phyloP scores from a whole-genome alignment of 1,140 invertebrate genomes.

The Euwallacea similis region DNA sequence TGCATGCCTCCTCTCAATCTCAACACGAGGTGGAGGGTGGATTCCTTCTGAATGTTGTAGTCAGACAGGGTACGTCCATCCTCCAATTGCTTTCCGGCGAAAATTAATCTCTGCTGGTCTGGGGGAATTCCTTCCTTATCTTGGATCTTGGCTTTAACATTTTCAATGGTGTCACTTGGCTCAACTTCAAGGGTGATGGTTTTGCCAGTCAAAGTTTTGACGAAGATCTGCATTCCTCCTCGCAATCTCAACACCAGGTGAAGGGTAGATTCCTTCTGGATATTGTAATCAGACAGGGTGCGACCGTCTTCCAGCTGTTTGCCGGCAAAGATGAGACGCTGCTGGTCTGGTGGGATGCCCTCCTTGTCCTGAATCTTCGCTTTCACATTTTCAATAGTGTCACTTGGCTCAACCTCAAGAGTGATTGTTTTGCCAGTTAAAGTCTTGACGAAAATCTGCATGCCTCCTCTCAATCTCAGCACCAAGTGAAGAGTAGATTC shows the following conservation, averaged over 20 bases:
- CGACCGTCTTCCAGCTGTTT: slow-evolving; percentile 83
- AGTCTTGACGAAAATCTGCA: slow-evolving; percentile 86
- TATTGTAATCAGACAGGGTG: slow-evolving; percentile 73
- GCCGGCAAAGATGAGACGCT: slow-evolving; percentile 74
- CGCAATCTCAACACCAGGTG: slow-evolving; percentile 77
- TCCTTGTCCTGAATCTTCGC: slow-evolving; percentile 77
- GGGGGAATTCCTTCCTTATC: slow-evolving; percentile 62
- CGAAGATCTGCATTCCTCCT: slow-evolving; percentile 74
- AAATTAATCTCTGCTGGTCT: slow-evolving; percentile 35
- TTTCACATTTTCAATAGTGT: slow-evolving; percentile 80
- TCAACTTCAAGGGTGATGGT: slow-evolving; percentile 76
- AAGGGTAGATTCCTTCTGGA: slow-evolving; percentile 76
- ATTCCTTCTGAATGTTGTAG: slow-evolving; percentile 79
- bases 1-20: slow-evolving; percentile 84
- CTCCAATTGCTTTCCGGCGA: slow-evolving; percentile 54
- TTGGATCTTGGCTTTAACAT: slow-evolving; percentile 16
- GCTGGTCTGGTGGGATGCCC: slow-evolving; percentile 74
- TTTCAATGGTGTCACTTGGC: slow-evolving; percentile 13
- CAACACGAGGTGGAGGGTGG: slow-evolving; percentile 74
- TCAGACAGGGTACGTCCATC: slow-evolving; percentile 77
- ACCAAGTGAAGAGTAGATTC: slow-evolving; percentile 78
- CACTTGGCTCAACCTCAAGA: slow-evolving; percentile 74
- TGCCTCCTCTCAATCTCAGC: slow-evolving; percentile 78
- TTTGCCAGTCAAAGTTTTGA: slow-evolving; percentile 71
- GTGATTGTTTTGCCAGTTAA: slow-evolving; percentile 83